Conservation (phyloP, 1,140 invertebrate species). For the Adelges cooleyi region DNA sequence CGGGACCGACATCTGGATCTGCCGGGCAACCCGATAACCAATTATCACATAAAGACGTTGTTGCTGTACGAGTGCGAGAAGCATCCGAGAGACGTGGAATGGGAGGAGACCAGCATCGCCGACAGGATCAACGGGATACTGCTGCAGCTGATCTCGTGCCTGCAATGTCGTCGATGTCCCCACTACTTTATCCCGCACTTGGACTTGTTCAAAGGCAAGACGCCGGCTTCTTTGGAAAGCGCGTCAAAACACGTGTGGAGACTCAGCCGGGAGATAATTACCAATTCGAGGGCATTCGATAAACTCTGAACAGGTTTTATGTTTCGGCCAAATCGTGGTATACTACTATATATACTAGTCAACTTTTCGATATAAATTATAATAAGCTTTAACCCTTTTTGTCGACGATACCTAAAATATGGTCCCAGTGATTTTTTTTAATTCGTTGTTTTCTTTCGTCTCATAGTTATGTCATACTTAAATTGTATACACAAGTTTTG, state of each 20-base stretch:
- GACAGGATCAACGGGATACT: constrained; percentile 95
- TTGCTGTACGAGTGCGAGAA: constrained; percentile 97
- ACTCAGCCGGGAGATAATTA: constrained; percentile 83
- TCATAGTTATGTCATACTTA: too few relatives aligned
- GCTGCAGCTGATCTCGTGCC: constrained; percentile 89
- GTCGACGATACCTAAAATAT: too few relatives aligned
- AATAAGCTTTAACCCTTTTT: too few relatives aligned
- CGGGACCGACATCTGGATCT: constrained; percentile 87
- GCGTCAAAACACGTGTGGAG: constrained; percentile 96
- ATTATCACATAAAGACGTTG: constrained; percentile 91
- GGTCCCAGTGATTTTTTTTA: too few relatives aligned
- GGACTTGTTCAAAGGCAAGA: constrained; percentile 90
- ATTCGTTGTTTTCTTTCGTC: too few relatives aligned
- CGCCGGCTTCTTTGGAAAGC: constrained; percentile 82
- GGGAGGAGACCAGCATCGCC: constrained; percentile 87
- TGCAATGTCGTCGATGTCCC: constrained; percentile 91
- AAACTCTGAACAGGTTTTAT: constrained; percentile 71
- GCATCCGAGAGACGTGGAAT: constrained; percentile 86
- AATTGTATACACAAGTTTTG: too few relatives aligned
- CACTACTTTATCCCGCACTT: constrained; percentile 89
- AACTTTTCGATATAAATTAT: too few relatives aligned
- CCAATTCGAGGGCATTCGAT: constrained; percentile 84
- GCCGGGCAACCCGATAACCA: constrained; percentile 82
- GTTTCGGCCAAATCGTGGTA: too few relatives aligned
- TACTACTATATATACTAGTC: too few relatives aligned